A percentile compares a stretch with the other conserved stretches of the same genome.
phyloP scores from a whole-genome alignment of 2,888 invertebrate genomes.

The Ochlodes sylvanus region DNA sequence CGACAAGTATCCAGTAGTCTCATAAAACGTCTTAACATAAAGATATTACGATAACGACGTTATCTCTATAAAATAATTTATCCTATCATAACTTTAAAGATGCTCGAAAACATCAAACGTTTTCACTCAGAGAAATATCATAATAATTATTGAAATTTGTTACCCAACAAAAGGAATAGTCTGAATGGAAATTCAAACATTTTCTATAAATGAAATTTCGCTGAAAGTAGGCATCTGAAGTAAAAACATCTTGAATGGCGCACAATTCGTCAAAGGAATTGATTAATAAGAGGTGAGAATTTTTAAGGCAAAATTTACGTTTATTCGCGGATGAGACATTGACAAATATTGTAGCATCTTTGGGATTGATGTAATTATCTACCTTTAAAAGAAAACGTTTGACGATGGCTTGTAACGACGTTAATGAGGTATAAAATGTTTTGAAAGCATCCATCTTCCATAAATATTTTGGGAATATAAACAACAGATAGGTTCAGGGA shows the following conservation, averaged over 20 bases:
- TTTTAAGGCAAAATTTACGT: slow-evolving; percentile 40
- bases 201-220: slow-evolving; percentile 35
- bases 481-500: no score
- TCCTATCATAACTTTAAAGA: slow-evolving; percentile 1
- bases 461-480: neutral
- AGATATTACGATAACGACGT: neutral
- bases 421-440: slow-evolving; percentile 31
- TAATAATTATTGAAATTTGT: slow-evolving; percentile 16
- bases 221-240: slow-evolving; percentile 34
- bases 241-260: slow-evolving; percentile 41
- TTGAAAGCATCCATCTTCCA: slow-evolving; percentile 13
- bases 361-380: slow-evolving; percentile 31
- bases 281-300: slow-evolving; percentile 46
- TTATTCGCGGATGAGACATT: slow-evolving; percentile 36
- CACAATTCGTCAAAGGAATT: slow-evolving; percentile 47
- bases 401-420: slow-evolving; percentile 10
- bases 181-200: slow-evolving; percentile 34
- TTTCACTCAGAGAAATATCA: slow-evolving; percentile 18
- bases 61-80: slow-evolving; percentile 1
- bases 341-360: slow-evolving; percentile 40
- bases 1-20: neutral
- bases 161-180: slow-evolving; percentile 24
- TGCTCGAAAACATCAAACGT: slow-evolving; percentile 6
- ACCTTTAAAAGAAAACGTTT: slow-evolving; percentile 21
- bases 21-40: neutral